Evolutionary conservation across 2,797 vertebrate genomes (phyloP), one percentile per base, ranked within the genome.

Genomic region (Microcaecilia unicolor): DNA sequence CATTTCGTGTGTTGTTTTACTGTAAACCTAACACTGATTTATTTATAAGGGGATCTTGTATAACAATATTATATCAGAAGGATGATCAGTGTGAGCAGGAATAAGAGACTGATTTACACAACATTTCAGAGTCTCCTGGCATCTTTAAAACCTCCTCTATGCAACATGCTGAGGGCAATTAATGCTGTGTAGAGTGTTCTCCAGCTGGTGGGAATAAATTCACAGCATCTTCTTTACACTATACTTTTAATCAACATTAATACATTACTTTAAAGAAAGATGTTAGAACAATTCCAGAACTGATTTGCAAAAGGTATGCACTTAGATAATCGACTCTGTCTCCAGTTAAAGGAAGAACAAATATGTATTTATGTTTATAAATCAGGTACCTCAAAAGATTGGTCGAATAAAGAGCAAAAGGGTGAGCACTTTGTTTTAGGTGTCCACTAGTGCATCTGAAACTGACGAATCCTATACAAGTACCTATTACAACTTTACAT

Each of bases 221-320:
- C n/a, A n/a, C n/a, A n/a, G n/a, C n/a, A n/a, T n/a, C 25, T 30
- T 12, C 34, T 37, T 2, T n/a, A 0, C 1, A 7, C 10, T 28
- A 18, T 6, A 3, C 2, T 21, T 23, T 49, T 33, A n/a, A 25
- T 8, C 21, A 23, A 48, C 12, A 5, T 20, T 10, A 28, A 5
- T 32, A 21, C 14, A 27, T 43, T 13, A 8, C 28, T 42, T 5
- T 8, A 22, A 8, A 18, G 15, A 18, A 6, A 5, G 31, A 15
- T 2, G 16, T 18, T 9, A 36, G 15, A 8, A 12, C 1, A 13
- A 23, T 2, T n/a, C n/a, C n/a, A 5, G 4, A 33, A 25, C 24
- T 41, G 13, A 8, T 6, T 2, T 10, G 16, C 9, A n/a, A 15
- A 13, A 50, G 15, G 5, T 31, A 22, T n/a, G 14, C 12, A 28